Conservation (phyloP, 2,797 vertebrate genomes). For the Chromis chromis region DNA sequence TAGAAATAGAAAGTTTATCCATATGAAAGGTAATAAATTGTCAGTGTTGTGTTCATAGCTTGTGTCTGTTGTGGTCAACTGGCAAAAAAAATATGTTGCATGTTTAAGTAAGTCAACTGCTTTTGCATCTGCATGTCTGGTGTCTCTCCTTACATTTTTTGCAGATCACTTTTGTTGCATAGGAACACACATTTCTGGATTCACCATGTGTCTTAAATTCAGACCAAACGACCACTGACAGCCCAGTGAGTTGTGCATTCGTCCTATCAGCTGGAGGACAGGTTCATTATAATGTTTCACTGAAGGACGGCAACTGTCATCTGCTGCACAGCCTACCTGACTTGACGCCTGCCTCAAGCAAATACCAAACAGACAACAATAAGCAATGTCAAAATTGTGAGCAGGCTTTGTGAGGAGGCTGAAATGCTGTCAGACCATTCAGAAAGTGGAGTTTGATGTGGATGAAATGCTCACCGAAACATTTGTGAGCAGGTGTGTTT, state of each 20-base stretch:
- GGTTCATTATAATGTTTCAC: conserved; percentile 4
- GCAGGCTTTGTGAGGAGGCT: not conserved
- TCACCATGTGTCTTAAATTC: not conserved
- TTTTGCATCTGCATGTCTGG: not conserved
- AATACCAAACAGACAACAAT: not conserved
- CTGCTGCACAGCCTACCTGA: conserved; percentile 1
- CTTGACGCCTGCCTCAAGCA: conserved; percentile 35
- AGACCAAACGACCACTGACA: not conserved
- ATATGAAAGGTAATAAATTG: too few relatives aligned
- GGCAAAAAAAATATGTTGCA: not conserved
- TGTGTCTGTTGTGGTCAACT: not conserved
- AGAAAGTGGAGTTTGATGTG: not conserved
- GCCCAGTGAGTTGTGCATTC: not conserved
- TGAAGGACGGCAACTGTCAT: conserved; percentile 20
- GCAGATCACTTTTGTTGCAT: too few relatives aligned
- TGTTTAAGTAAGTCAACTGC: not conserved
- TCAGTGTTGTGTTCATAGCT: too few relatives aligned
- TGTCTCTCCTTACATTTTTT: not conserved
- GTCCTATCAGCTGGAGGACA: conserved; percentile 1
- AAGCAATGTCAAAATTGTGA: not conserved
- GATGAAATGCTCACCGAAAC: conserved; percentile 5
- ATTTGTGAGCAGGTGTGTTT: conserved; percentile 13
- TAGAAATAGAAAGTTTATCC: too few relatives aligned
- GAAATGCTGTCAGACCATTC: not conserved
- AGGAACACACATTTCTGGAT: not conserved